Evolutionary conservation across 2,888 invertebrate species (phyloP).

Genomic region (Phalera bucephala): DNA sequence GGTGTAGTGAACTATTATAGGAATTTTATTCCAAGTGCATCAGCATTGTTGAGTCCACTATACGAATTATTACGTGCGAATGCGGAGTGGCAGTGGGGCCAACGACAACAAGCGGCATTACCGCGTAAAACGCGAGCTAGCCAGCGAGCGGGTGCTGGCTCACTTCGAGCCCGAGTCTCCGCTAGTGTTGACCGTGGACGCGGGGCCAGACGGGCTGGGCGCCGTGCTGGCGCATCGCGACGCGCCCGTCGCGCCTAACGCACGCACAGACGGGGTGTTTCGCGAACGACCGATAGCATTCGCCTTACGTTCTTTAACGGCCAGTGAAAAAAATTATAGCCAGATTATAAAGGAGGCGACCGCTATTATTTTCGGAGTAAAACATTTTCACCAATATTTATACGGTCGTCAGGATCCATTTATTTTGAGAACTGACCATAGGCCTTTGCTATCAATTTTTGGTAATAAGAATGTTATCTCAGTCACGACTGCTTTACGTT

Average conservation of each 20-base stretch:
- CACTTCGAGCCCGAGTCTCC: conserved; percentile 13
- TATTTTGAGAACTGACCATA: too few species aligned
- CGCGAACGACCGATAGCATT: conserved; percentile 6
- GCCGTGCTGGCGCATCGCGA: conserved; percentile 11
- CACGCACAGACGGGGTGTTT: not conserved
- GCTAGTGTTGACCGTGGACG: conserved; percentile 9
- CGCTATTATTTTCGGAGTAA: not conserved
- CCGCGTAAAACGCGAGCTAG: conserved; percentile 5
- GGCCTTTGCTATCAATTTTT: conserved; percentile 2
- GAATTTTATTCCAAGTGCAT: conserved; percentile 29
- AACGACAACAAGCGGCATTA: conserved; percentile 4
- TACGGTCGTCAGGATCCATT: too few species aligned
- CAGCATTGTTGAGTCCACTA: conserved; percentile 18
- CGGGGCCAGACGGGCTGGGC: conserved; percentile 10
- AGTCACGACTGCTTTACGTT: not conserved
- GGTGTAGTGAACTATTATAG: conserved; percentile 33
- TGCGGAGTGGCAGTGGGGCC: conserved; percentile 9
- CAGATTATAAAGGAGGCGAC: conserved; percentile 1
- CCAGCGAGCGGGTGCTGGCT: conserved; percentile 14
- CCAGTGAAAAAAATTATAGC: not conserved
- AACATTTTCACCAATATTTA: too few species aligned
- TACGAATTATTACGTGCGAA: conserved; percentile 11
- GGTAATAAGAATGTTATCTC: not conserved
- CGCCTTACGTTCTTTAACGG: conserved; percentile 1
- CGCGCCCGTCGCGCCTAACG: too few species aligned